Evolutionary conservation across 2,888 invertebrate genomes (phyloP).

Genomic region (Branchipolynoe longqiensis): DNA sequence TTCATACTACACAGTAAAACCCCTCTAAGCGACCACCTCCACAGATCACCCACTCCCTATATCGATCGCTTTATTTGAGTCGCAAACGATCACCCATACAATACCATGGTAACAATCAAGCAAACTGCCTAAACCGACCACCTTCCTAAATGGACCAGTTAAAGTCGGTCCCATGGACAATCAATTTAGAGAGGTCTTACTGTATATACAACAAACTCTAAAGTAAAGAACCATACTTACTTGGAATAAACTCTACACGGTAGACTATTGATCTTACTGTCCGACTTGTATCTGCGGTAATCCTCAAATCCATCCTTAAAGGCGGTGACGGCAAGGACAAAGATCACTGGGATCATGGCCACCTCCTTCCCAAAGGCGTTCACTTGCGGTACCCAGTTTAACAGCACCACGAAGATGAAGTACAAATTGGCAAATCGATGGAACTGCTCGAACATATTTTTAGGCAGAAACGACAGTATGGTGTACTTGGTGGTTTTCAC

Average conservation of each 20-base stretch:
- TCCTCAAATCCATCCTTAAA: slow-evolving; percentile 97
- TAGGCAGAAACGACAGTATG: slow-evolving; percentile 94
- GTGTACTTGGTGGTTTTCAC: slow-evolving; percentile 88
- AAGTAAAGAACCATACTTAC: too few relatives aligned
- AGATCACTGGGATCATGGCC: slow-evolving; percentile 96
- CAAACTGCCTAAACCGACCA: too few relatives aligned
- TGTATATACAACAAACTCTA: too few relatives aligned
- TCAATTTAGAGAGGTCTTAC: too few relatives aligned
- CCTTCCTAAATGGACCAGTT: too few relatives aligned
- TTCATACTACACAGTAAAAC: too few relatives aligned
- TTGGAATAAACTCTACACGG: slow-evolving; percentile 95
- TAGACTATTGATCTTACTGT: slow-evolving; percentile 95
- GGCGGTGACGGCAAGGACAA: slow-evolving; percentile 96
- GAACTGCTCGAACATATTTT: slow-evolving; percentile 98
- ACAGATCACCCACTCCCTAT: too few relatives aligned
- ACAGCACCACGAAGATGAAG: slow-evolving; percentile 96
- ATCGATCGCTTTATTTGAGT: too few relatives aligned
- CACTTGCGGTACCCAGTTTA: slow-evolving; percentile 95
- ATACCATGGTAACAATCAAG: too few relatives aligned
- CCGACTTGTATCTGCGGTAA: slow-evolving; percentile 92
- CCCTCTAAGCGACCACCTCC: too few relatives aligned
- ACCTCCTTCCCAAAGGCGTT: slow-evolving; percentile 97
- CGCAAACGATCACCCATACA: too few relatives aligned
- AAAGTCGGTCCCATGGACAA: too few relatives aligned
- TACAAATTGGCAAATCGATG: slow-evolving; percentile 98